Evolutionary conservation across 2,888 invertebrate genomes (phyloP), one percentile per base, ranked within the genome.

Genomic region (Rutpela maculata): DNA sequence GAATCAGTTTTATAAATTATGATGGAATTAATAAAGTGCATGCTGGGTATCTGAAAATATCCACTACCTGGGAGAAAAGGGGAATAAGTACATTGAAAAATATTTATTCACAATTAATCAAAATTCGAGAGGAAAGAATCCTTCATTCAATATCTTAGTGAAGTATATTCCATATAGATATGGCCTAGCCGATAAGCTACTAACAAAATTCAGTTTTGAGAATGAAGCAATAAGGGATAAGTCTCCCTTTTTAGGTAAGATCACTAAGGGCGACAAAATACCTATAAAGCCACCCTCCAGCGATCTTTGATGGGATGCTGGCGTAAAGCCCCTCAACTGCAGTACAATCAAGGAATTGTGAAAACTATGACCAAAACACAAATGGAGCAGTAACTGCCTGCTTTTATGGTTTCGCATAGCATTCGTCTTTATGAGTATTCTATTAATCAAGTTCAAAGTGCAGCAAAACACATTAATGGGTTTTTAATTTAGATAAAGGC

Each of bases 211-310:
- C 78, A 77, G 77, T 82, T 81, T 84, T 81, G 74, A 75, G 79
- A 83, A 84, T 84, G 82, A 80, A 85, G 84, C 83, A 84, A 83
- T 84, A 85, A 82, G 81, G 84, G 82, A 83, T 80, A 82, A 82
- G 82, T 76, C 80, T 79, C 84, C 84, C 84, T 82, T 82, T 84
- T 68, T 68, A 83, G 82, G 84, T 83, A 80, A 81, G 82, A 84
- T 83, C 83, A 84, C 83, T 84, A 83, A 85, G 85, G 84, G 84
- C 80, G 84, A 85, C 85, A 84, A 83, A 86, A 86, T 86, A 84
- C 86, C 85, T 84, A 86, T 84, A 84, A 86, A 85, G 83, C 83
- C 82, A 83, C 85, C 86, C 86, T 83, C 79, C 79, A 83, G 83
- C 80, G 83, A 84, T 83, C 79, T 78, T 78, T 83, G 84, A 84